Evolutionary conservation across 2,797 vertebrate species (phyloP).

Genomic region (Acanthis flammea): DNA sequence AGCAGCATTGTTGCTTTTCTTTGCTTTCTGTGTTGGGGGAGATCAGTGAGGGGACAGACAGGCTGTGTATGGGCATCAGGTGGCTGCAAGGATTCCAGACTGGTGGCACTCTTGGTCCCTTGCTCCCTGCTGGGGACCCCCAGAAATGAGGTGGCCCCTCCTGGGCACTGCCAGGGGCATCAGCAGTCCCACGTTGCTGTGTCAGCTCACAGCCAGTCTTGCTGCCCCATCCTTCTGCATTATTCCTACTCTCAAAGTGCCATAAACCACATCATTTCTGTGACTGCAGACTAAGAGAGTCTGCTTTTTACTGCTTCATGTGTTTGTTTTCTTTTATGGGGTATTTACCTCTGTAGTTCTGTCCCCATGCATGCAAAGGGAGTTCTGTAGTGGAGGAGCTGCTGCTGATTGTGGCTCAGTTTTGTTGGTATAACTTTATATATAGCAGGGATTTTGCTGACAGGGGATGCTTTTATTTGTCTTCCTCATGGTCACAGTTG

Average conservation of each 20-base stretch:
- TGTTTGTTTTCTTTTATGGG: neutral
- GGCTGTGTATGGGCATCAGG: neutral
- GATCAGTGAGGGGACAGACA: neutral
- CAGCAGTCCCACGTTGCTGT: fast-evolving
- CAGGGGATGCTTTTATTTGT: neutral
- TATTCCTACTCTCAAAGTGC: neutral
- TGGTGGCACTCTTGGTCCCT: neutral
- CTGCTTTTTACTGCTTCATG: neutral
- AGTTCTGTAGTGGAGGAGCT: neutral
- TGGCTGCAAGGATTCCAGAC: neutral
- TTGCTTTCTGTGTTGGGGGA: neutral
- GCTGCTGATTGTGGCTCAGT: neutral
- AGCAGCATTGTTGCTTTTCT: neutral
- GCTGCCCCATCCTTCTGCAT: neutral
- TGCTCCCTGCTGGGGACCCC: neutral
- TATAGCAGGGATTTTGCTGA: neutral
- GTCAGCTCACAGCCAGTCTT: neutral
- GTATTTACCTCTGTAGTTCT: neutral
- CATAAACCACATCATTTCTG: fast-evolving
- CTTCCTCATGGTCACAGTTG: neutral
- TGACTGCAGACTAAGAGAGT: neutral
- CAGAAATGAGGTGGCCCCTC: neutral
- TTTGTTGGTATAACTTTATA: neutral
- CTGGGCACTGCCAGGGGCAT: neutral
- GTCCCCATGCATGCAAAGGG: neutral